Conservation (phyloP, 1,140 invertebrate species). For the Colletes gigas region DNA sequence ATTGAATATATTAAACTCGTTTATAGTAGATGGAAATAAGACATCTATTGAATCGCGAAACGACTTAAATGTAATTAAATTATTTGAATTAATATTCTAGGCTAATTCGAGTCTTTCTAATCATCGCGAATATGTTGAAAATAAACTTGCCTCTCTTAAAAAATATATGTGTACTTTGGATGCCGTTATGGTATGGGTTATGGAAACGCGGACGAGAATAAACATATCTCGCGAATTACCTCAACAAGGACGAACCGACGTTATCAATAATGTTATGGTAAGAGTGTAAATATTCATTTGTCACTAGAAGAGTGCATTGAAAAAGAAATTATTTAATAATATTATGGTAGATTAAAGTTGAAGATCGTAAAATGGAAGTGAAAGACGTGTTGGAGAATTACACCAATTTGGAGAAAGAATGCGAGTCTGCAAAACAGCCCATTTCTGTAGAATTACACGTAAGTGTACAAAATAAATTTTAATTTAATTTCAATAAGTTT, state of each 20-base stretch:
- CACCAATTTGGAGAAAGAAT: conserved; percentile 85
- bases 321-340: conserved; percentile 10
- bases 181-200: conserved; percentile 82
- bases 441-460: conserved; percentile 83
- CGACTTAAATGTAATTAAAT: neutral
- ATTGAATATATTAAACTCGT: neutral
- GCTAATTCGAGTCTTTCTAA: conserved; percentile 79
- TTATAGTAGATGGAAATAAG: conserved; percentile 21
- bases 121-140: conserved; percentile 83
- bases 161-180: conserved; percentile 84
- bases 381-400: conserved; percentile 86
- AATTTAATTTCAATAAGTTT: neutral
- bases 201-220: conserved; percentile 80
- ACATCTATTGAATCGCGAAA: neutral
- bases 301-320: neutral
- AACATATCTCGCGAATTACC: conserved; percentile 80
- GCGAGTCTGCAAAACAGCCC: conserved; percentile 82
- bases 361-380: conserved; percentile 84
- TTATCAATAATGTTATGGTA: conserved; percentile 84
- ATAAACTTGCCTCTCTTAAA: conserved; percentile 83
- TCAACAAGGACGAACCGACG: conserved; percentile 80
- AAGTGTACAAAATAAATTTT: conserved; percentile 44
- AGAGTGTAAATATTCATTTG: conserved; percentile 36
- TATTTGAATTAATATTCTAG: conserved; percentile 67
- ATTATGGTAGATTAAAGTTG: conserved; percentile 76